Evolutionary conservation across 2,888 invertebrate genomes (phyloP).

Genomic region (Xanthorhoe designata): DNA sequence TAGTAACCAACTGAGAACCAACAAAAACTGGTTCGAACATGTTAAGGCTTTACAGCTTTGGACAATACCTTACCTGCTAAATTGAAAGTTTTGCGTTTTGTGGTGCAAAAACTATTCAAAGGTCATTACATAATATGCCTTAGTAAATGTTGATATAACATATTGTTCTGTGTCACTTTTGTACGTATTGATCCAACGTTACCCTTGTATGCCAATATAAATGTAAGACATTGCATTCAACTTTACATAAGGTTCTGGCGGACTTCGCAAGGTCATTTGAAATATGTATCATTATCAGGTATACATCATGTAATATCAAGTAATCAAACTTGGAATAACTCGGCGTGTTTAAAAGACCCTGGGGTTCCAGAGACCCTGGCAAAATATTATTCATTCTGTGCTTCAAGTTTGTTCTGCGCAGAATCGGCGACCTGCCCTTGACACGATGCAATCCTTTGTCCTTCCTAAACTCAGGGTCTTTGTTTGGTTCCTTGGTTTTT

Average conservation of each 20-base stretch:
- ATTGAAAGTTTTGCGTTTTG: background rate
- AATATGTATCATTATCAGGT: slow-evolving; percentile 7
- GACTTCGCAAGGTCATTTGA: background rate
- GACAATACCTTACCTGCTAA: background rate
- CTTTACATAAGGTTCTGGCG: background rate
- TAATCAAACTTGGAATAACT: slow-evolving; percentile 5
- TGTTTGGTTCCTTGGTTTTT: slow-evolving; percentile 16
- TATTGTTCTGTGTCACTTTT: background rate
- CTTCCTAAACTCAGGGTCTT: slow-evolving; percentile 51
- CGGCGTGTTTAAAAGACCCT: slow-evolving; percentile 15
- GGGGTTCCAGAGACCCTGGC: slow-evolving; percentile 19
- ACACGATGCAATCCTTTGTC: slow-evolving; percentile 75
- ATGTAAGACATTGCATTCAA: background rate
- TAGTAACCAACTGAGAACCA: slow-evolving; percentile 12
- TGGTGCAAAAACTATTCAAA: background rate
- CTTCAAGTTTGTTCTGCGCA: slow-evolving; percentile 63
- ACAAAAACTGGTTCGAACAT: slow-evolving; percentile 21
- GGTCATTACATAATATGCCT: background rate
- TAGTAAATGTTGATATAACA: background rate
- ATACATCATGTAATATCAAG: background rate
- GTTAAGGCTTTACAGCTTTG: slow-evolving; percentile 9
- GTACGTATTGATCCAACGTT: background rate
- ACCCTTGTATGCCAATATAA: background rate
- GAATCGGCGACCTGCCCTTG: slow-evolving; percentile 82
- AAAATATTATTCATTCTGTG: slow-evolving; percentile 25